phyloP scores from a whole-genome alignment of 2,797 vertebrate species.

The Poecilia wingei region DNA sequence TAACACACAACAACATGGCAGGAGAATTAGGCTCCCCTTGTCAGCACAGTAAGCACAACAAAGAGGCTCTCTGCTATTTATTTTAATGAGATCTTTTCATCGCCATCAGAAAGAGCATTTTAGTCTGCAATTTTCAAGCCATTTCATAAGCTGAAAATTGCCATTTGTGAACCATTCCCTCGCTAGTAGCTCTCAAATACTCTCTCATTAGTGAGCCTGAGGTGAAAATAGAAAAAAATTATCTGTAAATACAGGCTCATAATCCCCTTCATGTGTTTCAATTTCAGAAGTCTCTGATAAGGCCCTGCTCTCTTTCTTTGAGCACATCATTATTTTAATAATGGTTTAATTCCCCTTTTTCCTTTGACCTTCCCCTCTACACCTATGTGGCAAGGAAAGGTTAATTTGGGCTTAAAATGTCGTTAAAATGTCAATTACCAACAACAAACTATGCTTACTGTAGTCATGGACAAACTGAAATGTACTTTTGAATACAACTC shows the following conservation, averaged over 20 bases:
- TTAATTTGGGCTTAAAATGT: slow-evolving; percentile 49
- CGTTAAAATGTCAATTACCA: slow-evolving; percentile 17
- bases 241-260: slow-evolving; percentile 75
- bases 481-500: neutral
- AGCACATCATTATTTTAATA: slow-evolving; percentile 70
- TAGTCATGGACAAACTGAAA: neutral
- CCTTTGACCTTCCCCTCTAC: slow-evolving; percentile 63
- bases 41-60: slow-evolving; percentile 83
- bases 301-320: slow-evolving; percentile 62
- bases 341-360: slow-evolving; percentile 71
- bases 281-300: slow-evolving; percentile 69
- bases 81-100: slow-evolving; percentile 89
- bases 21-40: slow-evolving; percentile 79
- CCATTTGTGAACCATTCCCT: slow-evolving; percentile 82
- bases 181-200: slow-evolving; percentile 75
- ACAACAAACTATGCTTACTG: slow-evolving; percentile 1
- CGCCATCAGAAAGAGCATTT: slow-evolving; percentile 85
- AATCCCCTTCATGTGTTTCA: slow-evolving; percentile 76
- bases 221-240: slow-evolving; percentile 78
- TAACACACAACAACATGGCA: slow-evolving; percentile 72
- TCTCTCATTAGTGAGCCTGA: slow-evolving; percentile 77
- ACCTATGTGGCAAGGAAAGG: slow-evolving; percentile 32
- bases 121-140: slow-evolving; percentile 84
- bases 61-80: slow-evolving; percentile 86
- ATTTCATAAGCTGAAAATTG: slow-evolving; percentile 86